These are phyloP conservation scores for Monarcha castaneiventris DNA, from an alignment of 2,113 vertebrate genomes.

Conservation along the genomic window DNA sequence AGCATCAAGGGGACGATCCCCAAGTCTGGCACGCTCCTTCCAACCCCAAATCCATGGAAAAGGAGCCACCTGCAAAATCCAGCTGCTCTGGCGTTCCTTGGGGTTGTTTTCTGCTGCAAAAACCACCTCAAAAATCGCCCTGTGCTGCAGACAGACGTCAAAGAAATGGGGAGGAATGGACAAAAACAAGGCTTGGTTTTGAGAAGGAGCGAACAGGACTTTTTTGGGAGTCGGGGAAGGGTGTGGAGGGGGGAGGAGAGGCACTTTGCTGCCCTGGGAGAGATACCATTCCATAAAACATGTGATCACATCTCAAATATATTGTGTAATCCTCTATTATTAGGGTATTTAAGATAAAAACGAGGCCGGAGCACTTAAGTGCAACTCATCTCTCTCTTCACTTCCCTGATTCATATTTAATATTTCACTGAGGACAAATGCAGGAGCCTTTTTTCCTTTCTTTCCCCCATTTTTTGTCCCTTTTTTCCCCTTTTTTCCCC, in stretches of 20 bases:
- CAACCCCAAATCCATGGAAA: neutral
- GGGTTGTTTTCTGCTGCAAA: neutral
- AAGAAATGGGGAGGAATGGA: neutral
- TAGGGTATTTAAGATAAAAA: constrained; percentile 57
- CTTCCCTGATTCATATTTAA: constrained; percentile 20
- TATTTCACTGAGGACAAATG: neutral
- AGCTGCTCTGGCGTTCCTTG: neutral
- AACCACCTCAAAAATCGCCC: neutral
- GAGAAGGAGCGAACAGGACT: neutral
- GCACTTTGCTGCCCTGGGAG: neutral
- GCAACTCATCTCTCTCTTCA: constrained; percentile 30
- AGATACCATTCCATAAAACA: neutral
- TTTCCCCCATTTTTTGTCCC: too few relatives aligned
- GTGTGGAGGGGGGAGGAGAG: neutral
- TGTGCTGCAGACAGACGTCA: neutral
- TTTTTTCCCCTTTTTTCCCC: rapidly evolving
- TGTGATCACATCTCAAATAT: constrained; percentile 40
- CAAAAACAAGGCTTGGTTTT: neutral
- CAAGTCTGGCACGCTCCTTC: rapidly evolving
- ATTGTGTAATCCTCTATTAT: constrained; percentile 46
- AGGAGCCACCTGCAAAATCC: neutral
- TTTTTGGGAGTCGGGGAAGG: neutral
- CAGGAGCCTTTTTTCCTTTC: neutral
- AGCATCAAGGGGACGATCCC: neutral
- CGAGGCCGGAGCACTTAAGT: constrained; percentile 30